A percentile compares a stretch with the other conserved stretches of the same genome.
These are phyloP conservation scores for Manis javanica DNA, from an alignment of 2,797 vertebrate species.

Conservation along the genomic window DNA sequence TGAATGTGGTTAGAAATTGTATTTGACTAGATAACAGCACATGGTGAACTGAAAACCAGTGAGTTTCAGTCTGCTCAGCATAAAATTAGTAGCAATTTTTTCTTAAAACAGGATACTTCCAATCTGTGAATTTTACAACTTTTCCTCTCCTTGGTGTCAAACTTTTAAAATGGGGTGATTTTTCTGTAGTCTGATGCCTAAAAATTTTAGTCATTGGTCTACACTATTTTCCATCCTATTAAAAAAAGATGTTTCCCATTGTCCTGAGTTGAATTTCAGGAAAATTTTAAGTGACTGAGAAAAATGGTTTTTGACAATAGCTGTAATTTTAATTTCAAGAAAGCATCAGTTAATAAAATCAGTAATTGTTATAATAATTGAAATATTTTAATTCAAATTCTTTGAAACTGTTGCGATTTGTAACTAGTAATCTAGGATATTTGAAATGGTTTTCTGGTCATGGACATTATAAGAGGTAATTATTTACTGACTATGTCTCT, in stretches of 20 bases:
- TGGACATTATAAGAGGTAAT: background rate
- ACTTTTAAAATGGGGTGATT: background rate
- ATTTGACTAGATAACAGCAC: background rate
- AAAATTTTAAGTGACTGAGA: background rate
- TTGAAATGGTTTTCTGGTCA: slow-evolving; percentile 42
- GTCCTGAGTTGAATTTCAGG: slow-evolving; percentile 37
- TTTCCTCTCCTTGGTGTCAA: background rate
- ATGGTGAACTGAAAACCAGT: background rate
- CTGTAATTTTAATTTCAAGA: slow-evolving; percentile 25
- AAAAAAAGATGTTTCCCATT: background rate
- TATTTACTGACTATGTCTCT: background rate
- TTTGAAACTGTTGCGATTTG: slow-evolving; percentile 27
- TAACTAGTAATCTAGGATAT: background rate
- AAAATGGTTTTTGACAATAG: slow-evolving; percentile 9
- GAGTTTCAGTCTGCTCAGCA: background rate
- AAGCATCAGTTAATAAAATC: slow-evolving; percentile 31
- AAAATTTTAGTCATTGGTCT: background rate
- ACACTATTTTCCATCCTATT: background rate
- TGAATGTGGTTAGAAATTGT: background rate
- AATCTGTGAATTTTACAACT: background rate
- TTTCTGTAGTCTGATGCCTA: background rate
- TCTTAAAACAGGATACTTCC: background rate
- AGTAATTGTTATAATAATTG: background rate
- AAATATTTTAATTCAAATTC: slow-evolving; percentile 30
- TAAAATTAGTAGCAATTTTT: slow-evolving; percentile 35